Evolutionary conservation across 2,888 invertebrate species (phyloP), one percentile per base, ranked within the genome.

Genomic region (Drosophila monieri): DNA sequence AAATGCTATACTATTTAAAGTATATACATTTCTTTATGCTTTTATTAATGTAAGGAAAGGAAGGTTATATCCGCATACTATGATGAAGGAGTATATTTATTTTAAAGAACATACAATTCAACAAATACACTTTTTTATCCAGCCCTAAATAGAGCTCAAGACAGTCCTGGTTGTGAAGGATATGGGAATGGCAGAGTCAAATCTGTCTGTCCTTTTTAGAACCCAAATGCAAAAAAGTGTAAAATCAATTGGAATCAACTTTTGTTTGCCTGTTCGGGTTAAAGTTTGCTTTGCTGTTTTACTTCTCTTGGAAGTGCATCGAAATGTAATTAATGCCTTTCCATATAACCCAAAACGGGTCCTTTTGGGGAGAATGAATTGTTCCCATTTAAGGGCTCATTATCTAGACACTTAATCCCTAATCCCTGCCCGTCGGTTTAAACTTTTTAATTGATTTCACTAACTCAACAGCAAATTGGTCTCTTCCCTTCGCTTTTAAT

Each of bases 381-480:
- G 51, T 67, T 54, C 47, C 46, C 54, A 25, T 66, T 64, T 74
- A 53, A 68, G 43, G 37, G 55, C 69, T 73, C 69, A 70, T 77
- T 78, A 83, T 83, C 76, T 74, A 76, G 73, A 56, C 44, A 73
- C 76, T 79, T 80, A 83, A 76, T 77, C 72, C 79, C 70, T 73
- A 77, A 83, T 74, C 78, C 73, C 51, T 23, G 18, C 48, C 64
- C 62, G 54, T 57, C 69, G 56, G 60, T 21, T 55, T 75, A 85
- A 81, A 61, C 75, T 85, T 81, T 85, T 85, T 81, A 85, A 85
- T 85, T 85, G 84, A 84, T 84, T 85, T 78, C 51, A 56, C 68
- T 71, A 55, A 51, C 35, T 61, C 61, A 65, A 27, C 39, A 21
- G 30, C 15, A 60, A 59, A 35, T 61, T 65, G 64, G 47, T 54